Evolutionary conservation across 2,113 vertebrate species (phyloP).

Genomic region (Trinectes maculatus): DNA sequence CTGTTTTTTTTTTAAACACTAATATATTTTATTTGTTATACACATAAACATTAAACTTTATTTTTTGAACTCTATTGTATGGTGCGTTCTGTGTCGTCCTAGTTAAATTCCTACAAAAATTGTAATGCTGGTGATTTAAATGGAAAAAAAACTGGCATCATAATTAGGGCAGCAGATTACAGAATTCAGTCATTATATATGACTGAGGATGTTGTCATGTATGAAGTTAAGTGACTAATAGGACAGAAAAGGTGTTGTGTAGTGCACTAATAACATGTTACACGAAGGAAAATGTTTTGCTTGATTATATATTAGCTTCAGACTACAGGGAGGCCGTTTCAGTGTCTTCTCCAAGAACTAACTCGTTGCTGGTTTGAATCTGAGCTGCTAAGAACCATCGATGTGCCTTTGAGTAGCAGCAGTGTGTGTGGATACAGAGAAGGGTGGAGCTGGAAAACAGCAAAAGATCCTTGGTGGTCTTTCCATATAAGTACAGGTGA

Average conservation of each 20-base stretch:
- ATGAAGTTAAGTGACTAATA: neutral
- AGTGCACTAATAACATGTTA: slow-evolving; percentile 7
- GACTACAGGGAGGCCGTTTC: slow-evolving; percentile 31
- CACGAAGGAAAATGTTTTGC: slow-evolving; percentile 36
- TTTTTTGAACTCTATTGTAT: slow-evolving; percentile 83
- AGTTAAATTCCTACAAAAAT: no score
- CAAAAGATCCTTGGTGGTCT: neutral
- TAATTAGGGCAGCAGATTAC: no score
- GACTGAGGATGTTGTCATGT: no score
- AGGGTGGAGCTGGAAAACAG: neutral
- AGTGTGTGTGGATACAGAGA: neutral
- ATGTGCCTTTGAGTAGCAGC: slow-evolving; percentile 19
- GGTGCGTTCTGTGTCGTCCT: slow-evolving; percentile 56
- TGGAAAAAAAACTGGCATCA: no score
- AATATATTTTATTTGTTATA: slow-evolving; percentile 98
- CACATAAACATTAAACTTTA: slow-evolving; percentile 91
- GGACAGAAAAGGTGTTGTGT: neutral
- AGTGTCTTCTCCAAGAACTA: neutral
- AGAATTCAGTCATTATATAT: no score
- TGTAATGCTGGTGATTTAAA: no score
- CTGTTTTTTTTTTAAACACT: slow-evolving; percentile 93
- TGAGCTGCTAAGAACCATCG: fast-evolving
- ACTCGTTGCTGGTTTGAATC: neutral
- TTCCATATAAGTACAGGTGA: neutral
- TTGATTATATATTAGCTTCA: slow-evolving; percentile 34